Percentiles rank a stretch among this genome's conserved stretches.
phyloP scores from a whole-genome alignment of 2,113 vertebrate species.

The Cyprinodon brontotheroides region DNA sequence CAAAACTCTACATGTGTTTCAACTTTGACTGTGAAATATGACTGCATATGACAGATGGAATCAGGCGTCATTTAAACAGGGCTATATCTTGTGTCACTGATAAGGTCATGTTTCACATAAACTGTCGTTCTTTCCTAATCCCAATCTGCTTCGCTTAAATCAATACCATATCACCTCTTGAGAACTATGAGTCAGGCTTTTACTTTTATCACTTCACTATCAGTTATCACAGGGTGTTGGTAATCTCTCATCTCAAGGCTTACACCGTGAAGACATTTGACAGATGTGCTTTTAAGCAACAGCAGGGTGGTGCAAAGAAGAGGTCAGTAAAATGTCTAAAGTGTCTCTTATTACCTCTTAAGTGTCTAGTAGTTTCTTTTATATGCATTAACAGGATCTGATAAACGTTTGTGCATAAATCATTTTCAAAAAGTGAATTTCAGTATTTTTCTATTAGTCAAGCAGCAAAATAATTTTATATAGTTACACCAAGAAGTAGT shows the following conservation, averaged over 20 bases:
- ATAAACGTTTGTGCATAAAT: conserved; percentile 2
- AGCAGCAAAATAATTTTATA: background rate
- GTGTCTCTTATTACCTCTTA: conserved; percentile 5
- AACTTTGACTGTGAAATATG: conserved; percentile 48
- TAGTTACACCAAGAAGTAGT: background rate
- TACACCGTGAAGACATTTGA: conserved; percentile 39
- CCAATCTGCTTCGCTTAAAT: conserved; percentile 29
- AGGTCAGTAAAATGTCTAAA: conserved; percentile 14
- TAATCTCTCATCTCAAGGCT: conserved; percentile 60
- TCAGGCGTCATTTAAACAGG: conserved; percentile 21
- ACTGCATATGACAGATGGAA: conserved; percentile 23
- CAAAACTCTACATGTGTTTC: conserved; percentile 59
- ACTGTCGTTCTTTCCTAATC: conserved; percentile 53
- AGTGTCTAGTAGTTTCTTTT: conserved; percentile 9
- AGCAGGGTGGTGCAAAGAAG: conserved; percentile 24
- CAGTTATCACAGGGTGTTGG: conserved; percentile 58
- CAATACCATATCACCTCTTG: conserved; percentile 51
- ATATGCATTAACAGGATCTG: conserved; percentile 10
- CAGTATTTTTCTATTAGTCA: background rate
- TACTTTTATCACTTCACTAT: conserved; percentile 67
- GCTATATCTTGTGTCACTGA: conserved; percentile 46
- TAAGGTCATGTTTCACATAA: conserved; percentile 39
- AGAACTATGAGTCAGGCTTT: conserved; percentile 62
- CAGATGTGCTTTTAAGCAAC: conserved; percentile 46
- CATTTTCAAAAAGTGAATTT: background rate